Percentiles rank a stretch among this genome's conserved stretches.
Conservation (phyloP, 1,140 invertebrate species). For the Drosophila cardini region DNA sequence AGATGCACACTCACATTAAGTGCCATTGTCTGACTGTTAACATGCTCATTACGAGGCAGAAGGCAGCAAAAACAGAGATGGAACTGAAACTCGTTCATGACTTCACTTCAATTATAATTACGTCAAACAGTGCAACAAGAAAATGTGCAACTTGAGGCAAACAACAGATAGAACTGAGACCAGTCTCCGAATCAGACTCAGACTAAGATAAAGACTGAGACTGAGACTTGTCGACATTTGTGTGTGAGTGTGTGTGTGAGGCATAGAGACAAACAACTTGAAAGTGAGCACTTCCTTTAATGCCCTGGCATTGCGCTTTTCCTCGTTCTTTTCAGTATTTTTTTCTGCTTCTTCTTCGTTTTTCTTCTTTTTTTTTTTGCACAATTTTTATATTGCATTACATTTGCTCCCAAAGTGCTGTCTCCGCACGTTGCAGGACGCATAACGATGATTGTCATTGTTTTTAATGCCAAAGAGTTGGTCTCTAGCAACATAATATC, state of each 20-base stretch:
- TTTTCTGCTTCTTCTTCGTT: no score
- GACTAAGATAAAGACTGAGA: slow-evolving; percentile 34
- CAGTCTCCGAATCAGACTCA: slow-evolving; percentile 9
- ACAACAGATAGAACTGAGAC: slow-evolving; percentile 61
- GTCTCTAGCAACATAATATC: slow-evolving; percentile 72
- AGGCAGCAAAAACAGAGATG: slow-evolving; percentile 44
- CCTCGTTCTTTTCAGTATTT: background rate
- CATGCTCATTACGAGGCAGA: slow-evolving; percentile 78
- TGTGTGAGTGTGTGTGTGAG: slow-evolving; percentile 14
- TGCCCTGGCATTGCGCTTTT: slow-evolving; percentile 69
- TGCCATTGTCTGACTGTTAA: slow-evolving; percentile 83
- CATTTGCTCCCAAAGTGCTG: slow-evolving; percentile 74
- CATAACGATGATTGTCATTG: slow-evolving; percentile 50
- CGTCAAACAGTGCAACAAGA: slow-evolving; percentile 82
- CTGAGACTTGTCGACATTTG: slow-evolving; percentile 62
- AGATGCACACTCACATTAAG: slow-evolving; percentile 57
- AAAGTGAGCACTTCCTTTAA: slow-evolving; percentile 83
- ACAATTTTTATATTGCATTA: slow-evolving; percentile 76
- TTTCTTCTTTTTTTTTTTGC: slow-evolving; percentile 30
- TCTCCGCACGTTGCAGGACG: slow-evolving; percentile 27
- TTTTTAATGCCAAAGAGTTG: slow-evolving; percentile 53
- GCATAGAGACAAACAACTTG: slow-evolving; percentile 55
- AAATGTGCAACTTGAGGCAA: slow-evolving; percentile 81
- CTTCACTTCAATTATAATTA: slow-evolving; percentile 84
- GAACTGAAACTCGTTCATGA: slow-evolving; percentile 75